These are phyloP conservation scores for Caenorhabditis auriculariae DNA, from an alignment of 2,888 invertebrate genomes.

Conservation along the genomic window DNA sequence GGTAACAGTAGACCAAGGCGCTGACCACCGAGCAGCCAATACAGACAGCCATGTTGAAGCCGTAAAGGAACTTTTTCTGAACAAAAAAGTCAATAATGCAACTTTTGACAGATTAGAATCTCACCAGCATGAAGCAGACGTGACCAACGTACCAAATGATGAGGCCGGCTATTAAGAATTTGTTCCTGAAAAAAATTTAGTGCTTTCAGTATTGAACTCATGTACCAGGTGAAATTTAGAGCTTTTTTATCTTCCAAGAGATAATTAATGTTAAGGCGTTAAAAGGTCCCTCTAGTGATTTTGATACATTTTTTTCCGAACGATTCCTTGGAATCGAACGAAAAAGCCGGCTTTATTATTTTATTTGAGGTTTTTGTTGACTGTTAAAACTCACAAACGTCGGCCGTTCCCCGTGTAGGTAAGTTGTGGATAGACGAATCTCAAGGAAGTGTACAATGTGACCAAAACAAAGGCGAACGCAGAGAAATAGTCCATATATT, in stretches of 20 bases:
- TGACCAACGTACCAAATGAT: constrained; percentile 17
- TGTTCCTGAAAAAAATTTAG: constrained; percentile 9
- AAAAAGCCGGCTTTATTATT: no score
- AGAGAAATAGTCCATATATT: constrained; percentile 53
- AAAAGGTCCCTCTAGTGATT: no score
- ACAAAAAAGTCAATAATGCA: no score
- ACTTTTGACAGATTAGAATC: no score
- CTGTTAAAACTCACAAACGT: constrained; percentile 10
- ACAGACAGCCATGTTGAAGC: constrained; percentile 50
- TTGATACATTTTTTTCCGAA: no score
- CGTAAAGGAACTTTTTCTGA: constrained; percentile 46
- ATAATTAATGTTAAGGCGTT: no score
- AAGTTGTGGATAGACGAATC: constrained; percentile 18
- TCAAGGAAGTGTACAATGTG: constrained; percentile 37
- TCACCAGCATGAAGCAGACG: constrained; percentile 18
- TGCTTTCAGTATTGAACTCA: no score
- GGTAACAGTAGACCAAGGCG: constrained; percentile 30
- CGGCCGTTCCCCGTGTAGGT: constrained; percentile 5
- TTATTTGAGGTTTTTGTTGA: no score
- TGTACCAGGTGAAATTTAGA: no score
- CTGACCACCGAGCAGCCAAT: constrained; percentile 30
- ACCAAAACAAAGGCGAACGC: constrained; percentile 30
- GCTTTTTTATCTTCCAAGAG: no score
- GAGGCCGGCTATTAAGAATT: constrained; percentile 2
- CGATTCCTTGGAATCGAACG: no score